Conservation (phyloP, 64 coral and sea anemone species). For the Dendrophyllia cribrosa region DNA sequence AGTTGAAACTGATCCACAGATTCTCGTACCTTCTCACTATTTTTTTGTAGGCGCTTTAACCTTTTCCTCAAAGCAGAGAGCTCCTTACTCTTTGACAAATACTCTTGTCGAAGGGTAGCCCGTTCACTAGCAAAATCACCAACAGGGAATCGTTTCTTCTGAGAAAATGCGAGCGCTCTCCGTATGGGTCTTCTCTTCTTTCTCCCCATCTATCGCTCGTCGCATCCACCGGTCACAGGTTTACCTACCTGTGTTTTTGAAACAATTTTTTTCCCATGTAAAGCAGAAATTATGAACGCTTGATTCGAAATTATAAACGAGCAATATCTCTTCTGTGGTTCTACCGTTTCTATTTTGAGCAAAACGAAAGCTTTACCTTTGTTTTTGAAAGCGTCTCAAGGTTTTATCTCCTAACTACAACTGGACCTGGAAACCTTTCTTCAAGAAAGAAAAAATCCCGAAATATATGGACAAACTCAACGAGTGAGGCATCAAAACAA, state of each 20-base stretch:
- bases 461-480: neutral
- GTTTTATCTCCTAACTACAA: neutral
- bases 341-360: no score
- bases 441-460: neutral
- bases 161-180: constrained; percentile 28
- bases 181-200: constrained; percentile 53
- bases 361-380: neutral
- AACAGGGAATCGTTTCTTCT: constrained; percentile 62
- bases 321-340: no score
- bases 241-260: neutral
- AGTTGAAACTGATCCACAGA: no score
- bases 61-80: no score
- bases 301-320: no score
- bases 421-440: neutral
- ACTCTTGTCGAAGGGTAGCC: constrained; percentile 64
- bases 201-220: constrained; percentile 22
- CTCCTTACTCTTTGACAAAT: no score
- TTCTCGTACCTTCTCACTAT: no score
- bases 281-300: no score
- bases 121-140: constrained; percentile 61
- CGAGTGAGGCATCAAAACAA: neutral
- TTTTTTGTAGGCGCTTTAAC: constrained; percentile 6
- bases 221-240: neutral
- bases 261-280: neutral
- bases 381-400: no score